Base-by-base conservation (phyloP, 2,797 vertebrate genomes). In the Peromyscus eremicus region DNA sequence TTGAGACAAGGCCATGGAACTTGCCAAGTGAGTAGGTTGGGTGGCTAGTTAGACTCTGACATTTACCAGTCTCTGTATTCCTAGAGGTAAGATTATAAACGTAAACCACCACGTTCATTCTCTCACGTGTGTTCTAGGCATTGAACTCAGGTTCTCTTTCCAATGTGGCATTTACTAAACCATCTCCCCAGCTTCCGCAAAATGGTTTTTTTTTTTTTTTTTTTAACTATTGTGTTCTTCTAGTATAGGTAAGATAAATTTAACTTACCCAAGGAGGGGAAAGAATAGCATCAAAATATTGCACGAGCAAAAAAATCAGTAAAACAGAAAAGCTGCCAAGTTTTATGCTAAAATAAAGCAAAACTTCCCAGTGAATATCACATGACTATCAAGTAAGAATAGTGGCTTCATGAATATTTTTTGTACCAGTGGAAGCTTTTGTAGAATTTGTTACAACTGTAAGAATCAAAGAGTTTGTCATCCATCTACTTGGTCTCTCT, bases 281-380 rank as follows among this genome's bases (percentile, higher is more conserved):
- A 75, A 75, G 32, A 40, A 25, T 43, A 75, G 75, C 10, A 43
- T 75, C 73, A 75, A 75, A 75, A 43, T 75, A 75, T 75, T 75
- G 2, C 40, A 75, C 6, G 11, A 43, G 37, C 14, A 43, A 75
- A 43, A 34, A 43, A 73, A 19, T 40, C 19, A 40, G 23, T 73
- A 40, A 40, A 43, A 40, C 10, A 29, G 19, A 80, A 77, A 11
- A 94, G 60, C 37, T 77, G 55, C 14, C 75, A 89, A 70, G 5
- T 83, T 92, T 94, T n/a, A 83, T 70, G 4, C 81, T 11, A 70
- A 5, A 76, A 77, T 94, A 62, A 93, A 94, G 12, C 80, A 43
- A 88, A 81, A 94, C 40, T 94, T 9, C 25, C 1, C 55, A 23
- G 9, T 27, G 29, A 76, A 71, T 0, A 21, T 32, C 32, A 75